Percentiles rank a stretch among this genome's conserved stretches.
Conservation (phyloP, 2,888 invertebrate species). For the Hypselothyrea guttata region DNA sequence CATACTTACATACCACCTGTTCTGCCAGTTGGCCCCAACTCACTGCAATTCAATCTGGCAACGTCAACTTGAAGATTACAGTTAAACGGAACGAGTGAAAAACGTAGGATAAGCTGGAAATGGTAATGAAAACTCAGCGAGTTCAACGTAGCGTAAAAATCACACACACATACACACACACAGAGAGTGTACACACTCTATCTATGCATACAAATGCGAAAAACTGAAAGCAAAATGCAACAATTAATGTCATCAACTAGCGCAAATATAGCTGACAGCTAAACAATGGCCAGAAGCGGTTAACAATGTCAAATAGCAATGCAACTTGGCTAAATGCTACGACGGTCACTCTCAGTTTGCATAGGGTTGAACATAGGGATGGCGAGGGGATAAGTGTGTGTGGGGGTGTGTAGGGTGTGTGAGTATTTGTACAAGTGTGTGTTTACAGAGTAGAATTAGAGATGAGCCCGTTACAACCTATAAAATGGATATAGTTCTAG, state of each 20-base stretch:
- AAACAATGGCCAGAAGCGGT: conserved; percentile 56
- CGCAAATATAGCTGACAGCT: conserved; percentile 42
- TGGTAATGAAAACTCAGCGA: conserved; percentile 34
- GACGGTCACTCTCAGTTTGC: conserved; percentile 42
- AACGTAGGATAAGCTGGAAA: conserved; percentile 17
- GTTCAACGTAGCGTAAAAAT: conserved; percentile 28
- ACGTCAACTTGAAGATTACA: too few species aligned
- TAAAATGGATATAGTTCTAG: too few species aligned
- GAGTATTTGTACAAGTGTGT: conserved; percentile 3
- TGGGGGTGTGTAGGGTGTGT: conserved; percentile 2
- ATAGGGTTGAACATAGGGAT: background rate
- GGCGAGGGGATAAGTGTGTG: background rate
- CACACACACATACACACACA: conserved; percentile 19
- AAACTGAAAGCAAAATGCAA: conserved; percentile 48
- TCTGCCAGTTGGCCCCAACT: background rate
- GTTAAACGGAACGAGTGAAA: conserved; percentile 3
- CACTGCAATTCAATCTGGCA: conserved; percentile 32
- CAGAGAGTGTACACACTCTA: background rate
- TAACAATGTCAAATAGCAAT: conserved; percentile 60
- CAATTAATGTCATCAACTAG: conserved; percentile 73
- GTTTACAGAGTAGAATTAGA: background rate
- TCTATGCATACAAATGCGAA: conserved; percentile 18
- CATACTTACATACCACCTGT: too few species aligned
- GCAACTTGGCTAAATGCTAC: conserved; percentile 39
- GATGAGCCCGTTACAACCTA: background rate